Conservation (phyloP, 2,888 invertebrate species). For the Pseudococcus viburni region DNA sequence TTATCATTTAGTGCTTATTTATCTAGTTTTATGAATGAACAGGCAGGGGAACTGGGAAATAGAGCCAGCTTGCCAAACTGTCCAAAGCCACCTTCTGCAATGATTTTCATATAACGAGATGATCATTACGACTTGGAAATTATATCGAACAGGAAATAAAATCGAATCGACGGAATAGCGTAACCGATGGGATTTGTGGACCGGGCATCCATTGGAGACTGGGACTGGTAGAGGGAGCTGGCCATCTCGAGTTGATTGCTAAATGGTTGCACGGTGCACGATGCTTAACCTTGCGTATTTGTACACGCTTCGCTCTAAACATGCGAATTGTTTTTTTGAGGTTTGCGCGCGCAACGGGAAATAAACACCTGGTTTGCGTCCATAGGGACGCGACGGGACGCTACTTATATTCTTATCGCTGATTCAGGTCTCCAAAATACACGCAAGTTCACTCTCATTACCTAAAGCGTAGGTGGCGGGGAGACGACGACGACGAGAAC, state of each 20-base stretch:
- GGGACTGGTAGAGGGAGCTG: background rate
- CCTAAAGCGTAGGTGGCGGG: background rate
- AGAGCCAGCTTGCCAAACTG: background rate
- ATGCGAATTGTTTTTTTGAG: constrained; percentile 3
- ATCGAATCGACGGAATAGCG: background rate
- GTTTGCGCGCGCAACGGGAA: constrained; percentile 61
- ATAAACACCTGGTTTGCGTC: constrained; percentile 9
- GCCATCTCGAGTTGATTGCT: background rate
- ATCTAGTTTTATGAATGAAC: too few species aligned
- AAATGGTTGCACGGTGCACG: background rate
- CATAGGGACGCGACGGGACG: background rate
- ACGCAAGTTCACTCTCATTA: constrained; percentile 52
- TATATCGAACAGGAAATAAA: constrained; percentile 12
- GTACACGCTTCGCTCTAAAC: background rate
- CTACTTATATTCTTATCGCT: constrained; percentile 61
- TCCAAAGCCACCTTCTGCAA: background rate
- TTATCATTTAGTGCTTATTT: too few species aligned
- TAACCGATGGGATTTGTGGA: background rate
- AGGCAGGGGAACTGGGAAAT: too few species aligned
- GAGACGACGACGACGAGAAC: background rate
- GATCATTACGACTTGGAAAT: background rate
- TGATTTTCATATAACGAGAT: background rate
- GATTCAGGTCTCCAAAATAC: constrained; percentile 60
- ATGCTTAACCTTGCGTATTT: constrained; percentile 18
- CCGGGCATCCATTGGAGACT: background rate